A percentile compares a stretch with the other conserved stretches of the same genome.
phyloP scores from a whole-genome alignment of 2,888 invertebrate species.

The Synanthedon myopaeformis region DNA sequence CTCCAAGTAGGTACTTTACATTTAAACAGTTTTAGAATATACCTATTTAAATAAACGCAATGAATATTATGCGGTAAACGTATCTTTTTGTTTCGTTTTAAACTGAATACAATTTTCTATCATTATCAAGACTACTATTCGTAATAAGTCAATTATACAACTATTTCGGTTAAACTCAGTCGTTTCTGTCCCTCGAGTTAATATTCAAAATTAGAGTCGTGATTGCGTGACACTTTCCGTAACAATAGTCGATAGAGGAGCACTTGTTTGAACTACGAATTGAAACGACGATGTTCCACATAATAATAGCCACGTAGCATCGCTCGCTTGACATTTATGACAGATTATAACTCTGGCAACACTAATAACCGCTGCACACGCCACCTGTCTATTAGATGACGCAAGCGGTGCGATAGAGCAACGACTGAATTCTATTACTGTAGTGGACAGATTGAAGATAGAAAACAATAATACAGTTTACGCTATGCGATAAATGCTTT shows the following conservation, averaged over 20 bases:
- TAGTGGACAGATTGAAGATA: constrained; percentile 30
- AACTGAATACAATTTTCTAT: constrained; percentile 16
- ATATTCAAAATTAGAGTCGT: constrained; percentile 24
- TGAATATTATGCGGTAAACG: too few species aligned
- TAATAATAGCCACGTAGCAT: constrained; percentile 44
- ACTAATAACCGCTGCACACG: constrained; percentile 56
- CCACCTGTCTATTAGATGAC: constrained; percentile 60
- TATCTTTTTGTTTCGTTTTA: constrained; percentile 1
- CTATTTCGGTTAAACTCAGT: constrained; percentile 17
- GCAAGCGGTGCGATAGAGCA: constrained; percentile 38
- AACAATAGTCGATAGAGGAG: constrained; percentile 41
- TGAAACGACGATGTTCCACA: constrained; percentile 43
- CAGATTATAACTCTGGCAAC: constrained; percentile 55
- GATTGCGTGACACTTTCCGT: constrained; percentile 49
- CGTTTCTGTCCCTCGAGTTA: constrained; percentile 20
- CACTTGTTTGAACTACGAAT: constrained; percentile 46
- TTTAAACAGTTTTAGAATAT: not conserved
- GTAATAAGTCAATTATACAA: constrained; percentile 28
- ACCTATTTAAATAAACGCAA: not conserved
- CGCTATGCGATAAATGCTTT: not conserved
- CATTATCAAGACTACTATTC: constrained; percentile 17
- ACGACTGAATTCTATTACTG: constrained; percentile 51
- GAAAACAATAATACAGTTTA: not conserved
- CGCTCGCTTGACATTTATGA: constrained; percentile 60
- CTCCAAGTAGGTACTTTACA: not conserved